These are phyloP conservation scores for Corythaixoides concolor DNA, from an alignment of 2,113 vertebrate species.

Conservation along the genomic window DNA sequence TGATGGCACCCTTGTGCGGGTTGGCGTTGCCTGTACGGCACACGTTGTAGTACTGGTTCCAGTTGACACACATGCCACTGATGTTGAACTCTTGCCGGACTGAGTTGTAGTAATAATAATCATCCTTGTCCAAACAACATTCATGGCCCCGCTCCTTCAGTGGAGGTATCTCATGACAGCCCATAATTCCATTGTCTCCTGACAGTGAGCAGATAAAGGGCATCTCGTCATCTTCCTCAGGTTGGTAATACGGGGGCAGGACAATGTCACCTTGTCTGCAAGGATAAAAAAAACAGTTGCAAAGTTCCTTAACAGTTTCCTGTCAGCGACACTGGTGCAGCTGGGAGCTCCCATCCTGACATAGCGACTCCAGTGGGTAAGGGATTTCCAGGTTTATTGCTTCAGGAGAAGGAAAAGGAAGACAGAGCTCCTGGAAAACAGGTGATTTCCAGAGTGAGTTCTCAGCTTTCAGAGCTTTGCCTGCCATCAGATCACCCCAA, in stretches of 20 bases:
- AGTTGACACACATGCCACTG: constrained; percentile 92
- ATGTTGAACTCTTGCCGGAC: constrained; percentile 81
- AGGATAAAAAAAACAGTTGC: neutral
- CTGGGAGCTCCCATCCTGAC: neutral
- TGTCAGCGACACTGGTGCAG: neutral
- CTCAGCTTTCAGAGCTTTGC: neutral
- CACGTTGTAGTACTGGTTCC: constrained; percentile 96
- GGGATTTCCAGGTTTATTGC: neutral
- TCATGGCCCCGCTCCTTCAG: constrained; percentile 86
- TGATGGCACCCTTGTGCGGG: constrained; percentile 97
- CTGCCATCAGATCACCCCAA: neutral
- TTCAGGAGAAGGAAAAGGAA: neutral
- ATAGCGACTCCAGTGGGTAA: neutral
- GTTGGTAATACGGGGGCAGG: constrained; percentile 91
- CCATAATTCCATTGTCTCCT: constrained; percentile 97
- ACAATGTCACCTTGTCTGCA: constrained; percentile 85
- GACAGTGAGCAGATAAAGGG: constrained; percentile 98
- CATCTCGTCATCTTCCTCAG: constrained; percentile 91
- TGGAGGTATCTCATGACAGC: constrained; percentile 88
- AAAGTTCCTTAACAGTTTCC: neutral
- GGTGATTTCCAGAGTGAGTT: neutral
- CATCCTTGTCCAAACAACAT: constrained; percentile 93
- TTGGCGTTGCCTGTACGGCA: constrained; percentile 91
- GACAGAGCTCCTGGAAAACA: neutral
- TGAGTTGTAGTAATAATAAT: constrained; percentile 83